Conservation (phyloP, 2,888 invertebrate species). For the Eupsilia transversa region DNA sequence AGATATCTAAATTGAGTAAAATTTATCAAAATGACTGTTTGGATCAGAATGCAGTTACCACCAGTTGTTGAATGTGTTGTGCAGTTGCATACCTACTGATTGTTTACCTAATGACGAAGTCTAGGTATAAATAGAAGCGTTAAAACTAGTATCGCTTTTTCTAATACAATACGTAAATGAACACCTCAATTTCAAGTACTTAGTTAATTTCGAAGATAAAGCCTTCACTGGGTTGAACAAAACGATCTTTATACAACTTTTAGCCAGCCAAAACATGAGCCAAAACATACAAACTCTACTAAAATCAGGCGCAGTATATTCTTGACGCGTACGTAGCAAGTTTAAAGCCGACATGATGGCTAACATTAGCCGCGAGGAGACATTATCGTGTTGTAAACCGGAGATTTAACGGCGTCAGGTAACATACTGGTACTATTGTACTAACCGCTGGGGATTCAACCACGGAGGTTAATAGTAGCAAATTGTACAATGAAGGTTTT, state of each 20-base stretch:
- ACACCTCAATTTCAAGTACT: background rate
- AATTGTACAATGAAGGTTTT: constrained; percentile 44
- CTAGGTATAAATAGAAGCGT: background rate
- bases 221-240: constrained; percentile 1
- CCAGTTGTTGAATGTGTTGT: no score
- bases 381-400: constrained; percentile 82
- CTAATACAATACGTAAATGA: background rate
- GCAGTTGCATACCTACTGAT: no score
- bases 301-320: constrained; percentile 54
- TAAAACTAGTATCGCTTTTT: no score
- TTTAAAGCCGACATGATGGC: constrained; percentile 66
- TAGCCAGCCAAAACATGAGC: background rate
- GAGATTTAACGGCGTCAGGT: constrained; percentile 79
- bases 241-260: constrained; percentile 8
- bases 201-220: background rate
- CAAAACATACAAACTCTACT: constrained; percentile 42
- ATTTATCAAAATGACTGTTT: background rate
- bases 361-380: constrained; percentile 68
- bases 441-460: constrained; percentile 58
- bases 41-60: background rate
- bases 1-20: background rate
- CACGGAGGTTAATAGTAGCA: constrained; percentile 16
- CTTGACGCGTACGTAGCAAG: constrained; percentile 52
- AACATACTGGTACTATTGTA: constrained; percentile 63
- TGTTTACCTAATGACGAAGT: background rate